These are phyloP conservation scores for Poecilobothrus nobilitatus DNA, from an alignment of 2,888 invertebrate species.

Conservation along the genomic window DNA sequence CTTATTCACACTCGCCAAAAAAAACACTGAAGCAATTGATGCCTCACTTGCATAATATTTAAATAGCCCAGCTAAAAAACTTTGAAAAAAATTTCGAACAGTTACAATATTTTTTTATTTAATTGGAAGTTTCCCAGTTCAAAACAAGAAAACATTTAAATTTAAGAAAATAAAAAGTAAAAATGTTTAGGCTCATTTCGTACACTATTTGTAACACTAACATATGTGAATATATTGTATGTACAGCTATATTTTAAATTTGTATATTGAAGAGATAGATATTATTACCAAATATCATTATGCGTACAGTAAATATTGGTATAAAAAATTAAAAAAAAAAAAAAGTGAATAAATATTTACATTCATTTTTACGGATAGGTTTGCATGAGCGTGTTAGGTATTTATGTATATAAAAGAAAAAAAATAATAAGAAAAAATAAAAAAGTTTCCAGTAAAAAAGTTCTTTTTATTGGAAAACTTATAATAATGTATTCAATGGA, in stretches of 20 bases:
- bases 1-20: no score
- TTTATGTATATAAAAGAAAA: not conserved
- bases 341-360: not conserved
- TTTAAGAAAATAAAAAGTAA: no score
- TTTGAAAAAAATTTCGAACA: no score
- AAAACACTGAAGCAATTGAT: no score
- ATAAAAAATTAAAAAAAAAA: not conserved
- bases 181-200: no score
- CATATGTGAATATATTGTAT: not conserved
- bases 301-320: not conserved
- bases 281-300: not conserved
- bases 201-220: not conserved
- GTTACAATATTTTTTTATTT: no score
- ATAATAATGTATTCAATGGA: not conserved
- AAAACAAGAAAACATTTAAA: no score
- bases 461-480: conserved; percentile 3
- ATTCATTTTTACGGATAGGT: not conserved
- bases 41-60: no score
- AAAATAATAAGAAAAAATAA: no score
- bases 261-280: not conserved
- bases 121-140: no score
- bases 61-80: no score
- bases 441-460: no score
- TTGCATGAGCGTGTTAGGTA: not conserved
- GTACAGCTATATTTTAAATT: not conserved